Conservation (phyloP, 2,888 invertebrate genomes). For the Plebejus argus region DNA sequence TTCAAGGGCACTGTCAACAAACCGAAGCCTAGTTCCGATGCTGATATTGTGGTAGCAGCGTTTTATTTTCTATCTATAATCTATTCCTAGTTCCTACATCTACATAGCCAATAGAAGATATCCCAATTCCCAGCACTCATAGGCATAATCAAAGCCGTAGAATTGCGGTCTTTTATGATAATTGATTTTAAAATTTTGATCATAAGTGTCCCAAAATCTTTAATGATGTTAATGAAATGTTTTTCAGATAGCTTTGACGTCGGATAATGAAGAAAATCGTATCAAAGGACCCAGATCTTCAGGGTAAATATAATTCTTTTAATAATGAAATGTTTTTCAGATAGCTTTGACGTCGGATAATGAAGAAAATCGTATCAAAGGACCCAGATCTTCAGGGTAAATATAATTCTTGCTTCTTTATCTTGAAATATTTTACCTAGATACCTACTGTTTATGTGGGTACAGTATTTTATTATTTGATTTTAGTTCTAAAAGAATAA, state of each 20-base stretch:
- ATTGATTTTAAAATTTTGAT: too few relatives aligned
- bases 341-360: constrained; percentile 60
- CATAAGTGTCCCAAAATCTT: not conserved
- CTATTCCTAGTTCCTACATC: too few relatives aligned
- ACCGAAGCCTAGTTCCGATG: constrained; percentile 35
- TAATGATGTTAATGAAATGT: constrained; percentile 30
- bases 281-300: not conserved
- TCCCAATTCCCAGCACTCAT: too few relatives aligned
- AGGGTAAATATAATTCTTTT: too few relatives aligned
- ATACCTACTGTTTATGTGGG: not conserved
- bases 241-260: constrained; percentile 62
- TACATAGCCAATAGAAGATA: not conserved
- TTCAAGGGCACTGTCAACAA: not conserved
- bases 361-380: constrained; percentile 46
- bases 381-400: constrained; percentile 8
- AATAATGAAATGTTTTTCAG: constrained; percentile 48
- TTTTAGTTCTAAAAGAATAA: not conserved
- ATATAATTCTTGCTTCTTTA: not conserved
- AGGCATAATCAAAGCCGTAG: too few relatives aligned
- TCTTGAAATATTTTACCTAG: not conserved
- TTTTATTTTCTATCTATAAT: not conserved
- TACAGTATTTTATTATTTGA: not conserved
- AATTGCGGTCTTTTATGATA: too few relatives aligned
- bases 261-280: constrained; percentile 52
- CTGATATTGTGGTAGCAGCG: constrained; percentile 63